Evolutionary conservation across 2,888 invertebrate genomes (phyloP).

Genomic region (Cataglyphis rosenhaueri): DNA sequence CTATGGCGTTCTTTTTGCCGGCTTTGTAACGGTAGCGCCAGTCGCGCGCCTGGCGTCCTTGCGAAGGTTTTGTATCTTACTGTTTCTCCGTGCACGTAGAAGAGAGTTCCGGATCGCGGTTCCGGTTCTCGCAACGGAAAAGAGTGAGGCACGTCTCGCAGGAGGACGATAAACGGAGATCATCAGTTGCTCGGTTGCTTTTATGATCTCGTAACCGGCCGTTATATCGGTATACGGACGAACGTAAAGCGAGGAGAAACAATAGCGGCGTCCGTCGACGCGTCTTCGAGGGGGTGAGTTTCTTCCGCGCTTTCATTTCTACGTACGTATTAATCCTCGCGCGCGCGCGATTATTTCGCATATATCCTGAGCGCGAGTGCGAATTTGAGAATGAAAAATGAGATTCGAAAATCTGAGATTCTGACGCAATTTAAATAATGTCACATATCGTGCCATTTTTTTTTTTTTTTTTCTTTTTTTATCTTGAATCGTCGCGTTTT

Average conservation of each 20-base stretch:
- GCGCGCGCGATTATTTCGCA: not conserved
- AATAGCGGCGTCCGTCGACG: conserved; percentile 27
- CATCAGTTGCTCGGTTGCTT: not conserved
- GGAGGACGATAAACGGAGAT: not conserved
- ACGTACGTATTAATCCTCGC: not conserved
- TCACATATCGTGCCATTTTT: not conserved
- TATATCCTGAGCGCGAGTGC: not conserved
- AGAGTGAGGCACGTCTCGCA: not conserved
- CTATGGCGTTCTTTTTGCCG: not conserved
- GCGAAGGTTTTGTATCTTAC: not conserved
- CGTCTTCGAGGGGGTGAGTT: conserved; percentile 32
- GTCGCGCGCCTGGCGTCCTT: conserved; percentile 31
- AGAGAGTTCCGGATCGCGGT: not conserved
- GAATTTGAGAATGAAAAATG: not conserved
- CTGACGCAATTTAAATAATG: not conserved
- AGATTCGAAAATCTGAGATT: not conserved
- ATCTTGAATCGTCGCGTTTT: not conserved
- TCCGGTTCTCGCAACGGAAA: conserved; percentile 19
- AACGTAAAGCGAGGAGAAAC: not conserved
- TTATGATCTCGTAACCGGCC: conserved; percentile 11
- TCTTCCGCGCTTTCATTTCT: not conserved
- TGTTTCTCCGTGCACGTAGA: not conserved
- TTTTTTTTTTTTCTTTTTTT: not conserved
- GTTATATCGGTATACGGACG: not conserved
- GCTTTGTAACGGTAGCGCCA: conserved; percentile 14